These are phyloP conservation scores for Thalassarche chlororhynchos DNA, from an alignment of 2,113 vertebrate species.

Conservation along the genomic window DNA sequence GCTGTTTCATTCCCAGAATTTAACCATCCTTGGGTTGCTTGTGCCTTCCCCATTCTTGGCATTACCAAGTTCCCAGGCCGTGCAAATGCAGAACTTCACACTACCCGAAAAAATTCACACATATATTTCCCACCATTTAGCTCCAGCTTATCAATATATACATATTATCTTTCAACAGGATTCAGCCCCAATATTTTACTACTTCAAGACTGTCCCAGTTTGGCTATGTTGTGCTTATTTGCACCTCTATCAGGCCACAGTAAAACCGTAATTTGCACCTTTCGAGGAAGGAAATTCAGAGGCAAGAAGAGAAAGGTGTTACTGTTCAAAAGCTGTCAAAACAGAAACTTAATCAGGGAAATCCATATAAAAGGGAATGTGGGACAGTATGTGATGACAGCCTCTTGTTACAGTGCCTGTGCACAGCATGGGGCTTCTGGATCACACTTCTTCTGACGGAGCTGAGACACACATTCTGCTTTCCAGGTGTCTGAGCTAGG, in stretches of 20 bases:
- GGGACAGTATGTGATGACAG: constrained; percentile 50
- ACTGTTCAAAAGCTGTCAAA: constrained; percentile 70
- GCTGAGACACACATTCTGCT: constrained; percentile 30
- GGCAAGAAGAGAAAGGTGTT: constrained; percentile 50
- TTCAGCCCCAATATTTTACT: neutral
- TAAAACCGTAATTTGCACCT: constrained; percentile 70
- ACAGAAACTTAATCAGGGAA: constrained; percentile 57
- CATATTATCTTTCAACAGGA: neutral
- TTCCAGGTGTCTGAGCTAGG: constrained; percentile 39
- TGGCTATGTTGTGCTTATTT: constrained; percentile 63
- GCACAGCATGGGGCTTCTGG: constrained; percentile 20
- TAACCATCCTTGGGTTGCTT: neutral
- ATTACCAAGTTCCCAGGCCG: constrained; percentile 14
- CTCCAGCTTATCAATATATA: neutral
- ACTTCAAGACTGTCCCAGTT: constrained; percentile 35
- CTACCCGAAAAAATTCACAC: constrained; percentile 37
- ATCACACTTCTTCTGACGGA: constrained; percentile 47
- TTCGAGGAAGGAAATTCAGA: constrained; percentile 57
- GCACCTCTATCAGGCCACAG: constrained; percentile 54
- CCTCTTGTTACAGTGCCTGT: constrained; percentile 27
- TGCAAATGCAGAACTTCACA: constrained; percentile 58
- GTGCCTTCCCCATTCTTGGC: neutral
- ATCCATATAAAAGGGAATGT: constrained; percentile 2
- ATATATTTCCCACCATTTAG: neutral
- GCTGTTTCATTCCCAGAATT: neutral